Conservation (phyloP, 2,113 vertebrate genomes). For the Nyctibius bracteatus region DNA sequence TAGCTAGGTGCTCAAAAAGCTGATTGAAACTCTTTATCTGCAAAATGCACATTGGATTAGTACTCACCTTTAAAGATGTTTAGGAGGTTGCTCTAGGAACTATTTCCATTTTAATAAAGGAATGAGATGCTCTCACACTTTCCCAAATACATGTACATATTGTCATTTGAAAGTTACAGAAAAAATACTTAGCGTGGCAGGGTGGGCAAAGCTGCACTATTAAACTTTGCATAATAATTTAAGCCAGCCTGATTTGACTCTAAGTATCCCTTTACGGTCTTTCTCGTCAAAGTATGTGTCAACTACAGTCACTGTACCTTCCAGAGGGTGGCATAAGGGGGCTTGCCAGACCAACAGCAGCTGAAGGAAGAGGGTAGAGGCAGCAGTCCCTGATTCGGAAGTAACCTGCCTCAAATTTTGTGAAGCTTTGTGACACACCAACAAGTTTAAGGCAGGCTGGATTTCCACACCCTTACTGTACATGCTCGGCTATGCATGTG, state of each 20-base stretch:
- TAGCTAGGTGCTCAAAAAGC: fast-evolving
- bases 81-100: not conserved
- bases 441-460: not conserved
- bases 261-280: not conserved
- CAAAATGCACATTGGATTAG: fast-evolving
- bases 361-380: not conserved
- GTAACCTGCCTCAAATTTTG: too few relatives aligned
- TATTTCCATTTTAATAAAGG: not conserved
- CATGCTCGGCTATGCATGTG: not conserved
- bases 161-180: not conserved
- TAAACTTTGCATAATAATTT: not conserved
- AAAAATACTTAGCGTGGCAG: not conserved
- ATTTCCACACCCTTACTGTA: not conserved
- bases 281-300: not conserved
- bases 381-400: fast-evolving
- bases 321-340: slow-evolving; percentile 10
- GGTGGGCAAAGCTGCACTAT: not conserved
- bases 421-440: not conserved
- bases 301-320: not conserved
- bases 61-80: not conserved
- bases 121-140: not conserved
- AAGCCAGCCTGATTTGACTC: not conserved
- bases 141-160: fast-evolving
- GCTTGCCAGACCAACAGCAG: not conserved
- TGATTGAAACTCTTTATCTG: not conserved